Percentiles rank a stretch among this genome's conserved stretches.
Evolutionary conservation across 2,888 invertebrate species (phyloP).

Genomic region (Spilarctia lutea): DNA sequence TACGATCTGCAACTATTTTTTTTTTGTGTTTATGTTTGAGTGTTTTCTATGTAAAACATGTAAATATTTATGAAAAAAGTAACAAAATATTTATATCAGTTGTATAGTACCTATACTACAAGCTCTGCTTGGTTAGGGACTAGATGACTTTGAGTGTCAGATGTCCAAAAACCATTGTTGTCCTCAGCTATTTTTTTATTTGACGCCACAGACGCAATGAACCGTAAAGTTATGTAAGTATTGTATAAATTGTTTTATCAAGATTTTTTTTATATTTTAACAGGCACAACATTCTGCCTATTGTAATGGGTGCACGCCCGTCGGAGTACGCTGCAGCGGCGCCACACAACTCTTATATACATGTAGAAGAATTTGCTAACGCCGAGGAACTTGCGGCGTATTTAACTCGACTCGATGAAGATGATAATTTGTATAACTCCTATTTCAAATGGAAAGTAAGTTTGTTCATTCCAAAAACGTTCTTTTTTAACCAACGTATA

Average conservation of each 20-base stretch:
- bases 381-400: slow-evolving; percentile 95
- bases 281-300: slow-evolving; percentile 92
- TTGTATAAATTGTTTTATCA: not conserved
- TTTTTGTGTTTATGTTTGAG: too few relatives aligned
- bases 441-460: slow-evolving; percentile 96
- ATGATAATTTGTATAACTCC: slow-evolving; percentile 96
- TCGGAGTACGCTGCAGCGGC: slow-evolving; percentile 96
- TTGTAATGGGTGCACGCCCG: slow-evolving; percentile 98
- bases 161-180: too few relatives aligned
- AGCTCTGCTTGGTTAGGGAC: too few relatives aligned
- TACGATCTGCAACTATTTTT: too few relatives aligned
- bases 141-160: too few relatives aligned
- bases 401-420: slow-evolving; percentile 93
- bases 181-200: not conserved
- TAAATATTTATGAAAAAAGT: too few relatives aligned
- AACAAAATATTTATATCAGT: too few relatives aligned
- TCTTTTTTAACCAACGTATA: not conserved
- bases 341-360: slow-evolving; percentile 96
- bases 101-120: too few relatives aligned
- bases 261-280: not conserved
- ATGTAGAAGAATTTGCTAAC: slow-evolving; percentile 97
- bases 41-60: too few relatives aligned
- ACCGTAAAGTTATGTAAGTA: not conserved
- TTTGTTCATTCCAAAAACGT: not conserved
- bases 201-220: not conserved